Conservation (phyloP, 2,113 vertebrate genomes). For the Elephas maximus region DNA sequence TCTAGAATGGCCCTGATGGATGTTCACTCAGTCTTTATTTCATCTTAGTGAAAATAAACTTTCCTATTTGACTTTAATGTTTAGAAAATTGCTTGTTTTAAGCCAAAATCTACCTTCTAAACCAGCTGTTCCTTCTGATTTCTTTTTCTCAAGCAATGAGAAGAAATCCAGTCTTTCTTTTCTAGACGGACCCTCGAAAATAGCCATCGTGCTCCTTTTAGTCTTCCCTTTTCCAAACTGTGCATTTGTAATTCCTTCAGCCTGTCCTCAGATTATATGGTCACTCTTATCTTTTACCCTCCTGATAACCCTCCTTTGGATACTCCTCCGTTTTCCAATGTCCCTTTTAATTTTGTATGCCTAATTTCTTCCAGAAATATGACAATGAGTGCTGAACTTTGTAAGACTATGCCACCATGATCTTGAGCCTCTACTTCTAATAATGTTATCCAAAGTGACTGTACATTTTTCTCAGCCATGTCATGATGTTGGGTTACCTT, state of each 20-base stretch:
- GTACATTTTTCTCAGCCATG: neutral
- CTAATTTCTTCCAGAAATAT: slow-evolving; percentile 15
- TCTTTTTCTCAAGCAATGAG: neutral
- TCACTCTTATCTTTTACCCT: neutral
- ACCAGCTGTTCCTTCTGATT: neutral
- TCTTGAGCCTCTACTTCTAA: neutral
- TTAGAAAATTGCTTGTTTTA: slow-evolving; percentile 33
- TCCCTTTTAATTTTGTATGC: neutral
- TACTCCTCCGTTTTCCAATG: neutral
- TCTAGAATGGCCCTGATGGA: neutral
- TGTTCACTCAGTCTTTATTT: neutral
- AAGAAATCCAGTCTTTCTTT: neutral
- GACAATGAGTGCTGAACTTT: neutral
- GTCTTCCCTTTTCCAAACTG: neutral
- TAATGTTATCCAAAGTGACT: neutral
- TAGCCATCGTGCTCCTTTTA: neutral
- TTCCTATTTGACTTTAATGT: neutral
- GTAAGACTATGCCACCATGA: slow-evolving; percentile 2
- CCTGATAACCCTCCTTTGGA: neutral
- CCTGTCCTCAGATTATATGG: neutral
- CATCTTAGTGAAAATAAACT: slow-evolving; percentile 27
- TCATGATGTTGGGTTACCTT: neutral
- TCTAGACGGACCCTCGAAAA: neutral
- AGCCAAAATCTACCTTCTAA: neutral
- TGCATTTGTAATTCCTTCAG: neutral